Conservation (phyloP, 2,888 invertebrate genomes). For the Merodon equestris region DNA sequence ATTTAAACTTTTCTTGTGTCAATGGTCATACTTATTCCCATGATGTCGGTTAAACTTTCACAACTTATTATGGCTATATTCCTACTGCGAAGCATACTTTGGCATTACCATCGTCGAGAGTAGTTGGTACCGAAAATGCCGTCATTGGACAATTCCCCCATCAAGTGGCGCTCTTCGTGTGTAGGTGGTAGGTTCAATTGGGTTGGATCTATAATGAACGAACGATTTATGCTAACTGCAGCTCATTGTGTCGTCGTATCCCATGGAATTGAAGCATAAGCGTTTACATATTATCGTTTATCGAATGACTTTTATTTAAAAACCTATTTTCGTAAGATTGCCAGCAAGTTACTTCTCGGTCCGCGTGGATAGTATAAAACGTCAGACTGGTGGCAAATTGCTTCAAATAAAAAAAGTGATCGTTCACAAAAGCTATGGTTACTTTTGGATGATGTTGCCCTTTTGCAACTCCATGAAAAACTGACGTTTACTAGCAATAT, state of each 20-base stretch:
- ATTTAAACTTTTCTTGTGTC: no score
- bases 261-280: slow-evolving; percentile 39
- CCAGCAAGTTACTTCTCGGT: slow-evolving; percentile 58
- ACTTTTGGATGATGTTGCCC: slow-evolving; percentile 73
- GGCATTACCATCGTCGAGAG: slow-evolving; percentile 61
- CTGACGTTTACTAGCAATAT: slow-evolving; percentile 71
- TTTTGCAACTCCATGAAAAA: slow-evolving; percentile 72
- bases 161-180: slow-evolving; percentile 75
- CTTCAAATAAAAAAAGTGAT: slow-evolving; percentile 71
- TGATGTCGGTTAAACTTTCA: slow-evolving; percentile 26
- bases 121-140: slow-evolving; percentile 75
- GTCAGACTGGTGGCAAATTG: slow-evolving; percentile 73
- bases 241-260: slow-evolving; percentile 72
- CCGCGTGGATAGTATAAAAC: slow-evolving; percentile 75
- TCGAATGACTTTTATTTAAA: neutral
- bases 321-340: slow-evolving; percentile 65
- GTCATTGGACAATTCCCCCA: slow-evolving; percentile 74
- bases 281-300: neutral
- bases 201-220: slow-evolving; percentile 71
- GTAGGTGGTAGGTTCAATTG: slow-evolving; percentile 72
- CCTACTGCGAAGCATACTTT: neutral
- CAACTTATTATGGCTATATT: slow-evolving; percentile 18
- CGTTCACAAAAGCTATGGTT: slow-evolving; percentile 72
- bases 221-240: slow-evolving; percentile 71
- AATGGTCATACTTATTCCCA: slow-evolving; percentile 12